Evolutionary conservation across 2,888 invertebrate genomes (phyloP).

Genomic region (Drosophila glabriapex): DNA sequence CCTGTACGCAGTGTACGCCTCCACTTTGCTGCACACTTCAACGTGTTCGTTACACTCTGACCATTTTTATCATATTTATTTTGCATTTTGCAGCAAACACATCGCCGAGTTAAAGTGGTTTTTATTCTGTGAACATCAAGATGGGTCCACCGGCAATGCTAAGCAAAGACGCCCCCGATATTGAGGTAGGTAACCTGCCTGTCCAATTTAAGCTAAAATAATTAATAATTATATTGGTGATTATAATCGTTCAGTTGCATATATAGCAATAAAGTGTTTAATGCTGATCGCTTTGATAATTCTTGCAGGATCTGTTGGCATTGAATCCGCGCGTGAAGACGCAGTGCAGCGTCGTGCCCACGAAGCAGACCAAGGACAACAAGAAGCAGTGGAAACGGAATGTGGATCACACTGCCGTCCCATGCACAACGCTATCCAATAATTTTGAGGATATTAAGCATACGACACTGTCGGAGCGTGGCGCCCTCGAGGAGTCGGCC

Average conservation of each 20-base stretch:
- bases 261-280: neutral
- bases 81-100: constrained; percentile 4
- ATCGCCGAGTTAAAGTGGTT: neutral
- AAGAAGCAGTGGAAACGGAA: constrained; percentile 99
- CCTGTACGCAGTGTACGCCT: too few relatives aligned
- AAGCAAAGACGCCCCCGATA: constrained; percentile 92
- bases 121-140: constrained; percentile 15
- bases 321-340: constrained; percentile 94
- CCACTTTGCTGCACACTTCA: too few relatives aligned
- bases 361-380: constrained; percentile 92
- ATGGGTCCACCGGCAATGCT: constrained; percentile 86
- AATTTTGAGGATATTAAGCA: constrained; percentile 99
- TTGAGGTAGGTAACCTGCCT: constrained; percentile 89
- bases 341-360: constrained; percentile 93
- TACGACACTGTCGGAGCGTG: constrained; percentile 98
- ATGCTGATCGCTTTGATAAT: neutral
- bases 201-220: neutral
- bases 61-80: neutral
- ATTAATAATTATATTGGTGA: too few relatives aligned
- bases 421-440: constrained; percentile 90
- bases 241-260: too few relatives aligned
- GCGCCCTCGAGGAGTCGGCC: constrained; percentile 95
- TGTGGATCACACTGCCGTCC: constrained; percentile 88
- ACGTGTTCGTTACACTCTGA: neutral
- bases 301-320: constrained; percentile 91